Evolutionary conservation across 2,113 vertebrate species (phyloP), one percentile per base, ranked within the genome.

Genomic region (Microtus montanus): DNA sequence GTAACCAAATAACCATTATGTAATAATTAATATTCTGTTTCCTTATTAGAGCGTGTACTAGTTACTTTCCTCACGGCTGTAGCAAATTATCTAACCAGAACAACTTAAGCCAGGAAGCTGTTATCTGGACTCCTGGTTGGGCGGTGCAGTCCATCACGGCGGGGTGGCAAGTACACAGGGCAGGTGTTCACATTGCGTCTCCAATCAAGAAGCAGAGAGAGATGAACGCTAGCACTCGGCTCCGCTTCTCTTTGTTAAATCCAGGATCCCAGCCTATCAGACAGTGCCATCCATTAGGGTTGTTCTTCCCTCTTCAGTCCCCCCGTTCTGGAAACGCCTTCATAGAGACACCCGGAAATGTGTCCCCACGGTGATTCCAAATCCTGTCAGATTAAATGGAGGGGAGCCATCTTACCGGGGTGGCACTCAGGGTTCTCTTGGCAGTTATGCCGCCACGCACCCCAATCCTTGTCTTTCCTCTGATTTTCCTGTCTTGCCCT

Each of bases 111-210:
- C 71, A 87, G 20, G 22, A 15, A 28, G 33, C 7, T 87, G 3
- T 28, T 28, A 28, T 71, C n/a, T 52, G 44, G 33, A 4, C 13
- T 28, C 7, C 1, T 22, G 64, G 44, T 70, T 3, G n/a, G 47
- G 5, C 2, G 12, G 44, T 13, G 20, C 26, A 11, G 66, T 33
- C 61, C 63, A 2, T 86, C 41, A 22, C 13, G 3, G 19, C 11
- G 0, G 3, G 33, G 47, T 11, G 7, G 20, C 47, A n/a, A 35
- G n/a, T 12, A 35, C 24, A 2, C 11, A 3, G 28, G 49, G 9
- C 22, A 10, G 66, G 58, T 58, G 58, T 17, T 58, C 2, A 58
- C 58, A 58, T 20, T 58, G 54, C 17, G 0, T 58, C 17, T 58
- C 54, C 54, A 58, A 58, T 70, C 35, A 38, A n/a, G 20, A 87